These are phyloP conservation scores for Sebastes taczanowskii DNA, from an alignment of 2,797 vertebrate genomes.

Conservation along the genomic window DNA sequence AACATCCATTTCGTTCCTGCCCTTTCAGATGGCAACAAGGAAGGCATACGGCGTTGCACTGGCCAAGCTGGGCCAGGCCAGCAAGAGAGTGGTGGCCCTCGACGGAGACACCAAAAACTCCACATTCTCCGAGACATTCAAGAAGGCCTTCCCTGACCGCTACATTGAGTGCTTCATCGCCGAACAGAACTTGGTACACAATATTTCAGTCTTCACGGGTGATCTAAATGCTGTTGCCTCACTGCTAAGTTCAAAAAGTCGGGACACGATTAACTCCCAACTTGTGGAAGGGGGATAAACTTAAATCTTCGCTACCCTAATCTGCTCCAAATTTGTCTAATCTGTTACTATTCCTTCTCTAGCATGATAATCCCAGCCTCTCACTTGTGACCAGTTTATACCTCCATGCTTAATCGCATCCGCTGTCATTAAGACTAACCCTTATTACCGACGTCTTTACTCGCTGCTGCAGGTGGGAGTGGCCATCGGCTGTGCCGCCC, in stretches of 20 bases:
- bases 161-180: slow-evolving; percentile 92
- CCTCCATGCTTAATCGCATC: neutral
- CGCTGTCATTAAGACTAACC: neutral
- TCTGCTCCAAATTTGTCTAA: slow-evolving; percentile 47
- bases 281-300: slow-evolving; percentile 7
- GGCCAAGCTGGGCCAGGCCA: slow-evolving; percentile 82
- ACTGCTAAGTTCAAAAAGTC: neutral
- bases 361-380: slow-evolving; percentile 15
- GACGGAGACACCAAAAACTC: slow-evolving; percentile 91
- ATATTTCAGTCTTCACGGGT: neutral
- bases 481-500: slow-evolving; percentile 87
- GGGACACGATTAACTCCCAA: neutral
- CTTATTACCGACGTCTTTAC: neutral
- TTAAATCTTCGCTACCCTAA: slow-evolving; percentile 25
- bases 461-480: slow-evolving; percentile 83
- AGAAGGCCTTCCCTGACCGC: slow-evolving; percentile 87
- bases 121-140: slow-evolving; percentile 89
- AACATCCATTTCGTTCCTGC: neutral
- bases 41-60: slow-evolving; percentile 87
- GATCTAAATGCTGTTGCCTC: neutral
- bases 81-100: slow-evolving; percentile 85
- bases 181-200: slow-evolving; percentile 81
- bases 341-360: slow-evolving; percentile 55
- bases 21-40: slow-evolving; percentile 84
- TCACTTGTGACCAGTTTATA: neutral